These are phyloP conservation scores for Ranitomeya variabilis DNA, from an alignment of 2,113 vertebrate species.

Conservation along the genomic window DNA sequence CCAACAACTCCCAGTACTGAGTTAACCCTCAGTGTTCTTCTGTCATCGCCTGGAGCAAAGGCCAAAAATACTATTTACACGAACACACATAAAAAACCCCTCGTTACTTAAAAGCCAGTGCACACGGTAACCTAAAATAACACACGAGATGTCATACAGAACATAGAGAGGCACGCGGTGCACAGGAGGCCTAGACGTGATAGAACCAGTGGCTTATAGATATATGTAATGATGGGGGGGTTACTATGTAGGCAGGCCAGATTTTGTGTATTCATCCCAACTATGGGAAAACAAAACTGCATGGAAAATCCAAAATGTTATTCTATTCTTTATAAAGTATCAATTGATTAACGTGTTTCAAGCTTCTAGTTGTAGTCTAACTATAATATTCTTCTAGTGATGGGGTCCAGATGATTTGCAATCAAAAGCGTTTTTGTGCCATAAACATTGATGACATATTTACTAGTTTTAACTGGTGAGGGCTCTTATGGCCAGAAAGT, in stretches of 20 bases:
- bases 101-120: not conserved
- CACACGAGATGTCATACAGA: not conserved
- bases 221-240: not conserved
- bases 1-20: constrained; percentile 9
- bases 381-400: not conserved
- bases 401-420: not conserved
- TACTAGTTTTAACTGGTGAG: no score
- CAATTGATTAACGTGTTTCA: no score
- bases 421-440: not conserved
- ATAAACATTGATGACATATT: not conserved
- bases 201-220: not conserved
- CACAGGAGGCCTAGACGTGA: not conserved
- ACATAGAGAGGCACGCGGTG: not conserved
- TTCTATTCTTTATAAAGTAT: no score
- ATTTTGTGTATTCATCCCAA: no score
- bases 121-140: not conserved
- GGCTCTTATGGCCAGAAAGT: no score
- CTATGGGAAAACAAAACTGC: no score
- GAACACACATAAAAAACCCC: not conserved
- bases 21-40: constrained; percentile 10
- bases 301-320: no score
- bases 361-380: not conserved
- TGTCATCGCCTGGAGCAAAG: not conserved
- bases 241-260: no score
- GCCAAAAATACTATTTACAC: not conserved